Conservation (phyloP, 2,797 vertebrate genomes). For the Thripadectes ignobilis region DNA sequence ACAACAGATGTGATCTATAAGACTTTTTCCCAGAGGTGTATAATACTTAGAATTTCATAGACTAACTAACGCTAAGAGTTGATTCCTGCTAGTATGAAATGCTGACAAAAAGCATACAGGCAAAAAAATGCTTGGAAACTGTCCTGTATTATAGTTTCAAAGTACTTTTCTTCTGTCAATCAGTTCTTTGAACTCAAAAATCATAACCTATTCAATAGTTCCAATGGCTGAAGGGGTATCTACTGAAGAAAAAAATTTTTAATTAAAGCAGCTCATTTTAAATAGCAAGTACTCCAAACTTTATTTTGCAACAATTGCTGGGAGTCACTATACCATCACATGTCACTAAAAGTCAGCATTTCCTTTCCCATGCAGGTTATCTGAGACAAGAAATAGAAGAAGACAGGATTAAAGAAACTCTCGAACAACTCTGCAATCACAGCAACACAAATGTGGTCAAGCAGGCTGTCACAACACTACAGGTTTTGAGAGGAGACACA, state of each 20-base stretch:
- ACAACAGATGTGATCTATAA: fast-evolving
- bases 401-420: conserved; percentile 81
- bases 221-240: not conserved
- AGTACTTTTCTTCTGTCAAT: not conserved
- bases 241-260: not conserved
- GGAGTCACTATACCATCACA: not conserved
- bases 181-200: not conserved
- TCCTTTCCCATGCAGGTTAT: conserved; percentile 68
- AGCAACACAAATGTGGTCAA: conserved; percentile 81
- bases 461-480: conserved; percentile 79
- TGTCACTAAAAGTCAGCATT: not conserved
- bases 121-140: not conserved
- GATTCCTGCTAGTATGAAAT: not conserved
- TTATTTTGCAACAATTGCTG: not conserved
- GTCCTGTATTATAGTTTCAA: not conserved
- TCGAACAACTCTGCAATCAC: conserved; percentile 78
- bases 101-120: not conserved
- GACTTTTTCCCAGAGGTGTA: not conserved
- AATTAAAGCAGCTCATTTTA: not conserved
- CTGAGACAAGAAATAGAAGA: conserved; percentile 84
- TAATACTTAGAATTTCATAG: not conserved
- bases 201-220: not conserved
- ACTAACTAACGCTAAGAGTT: not conserved
- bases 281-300: not conserved
- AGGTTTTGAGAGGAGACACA: conserved; percentile 61